phyloP scores from a whole-genome alignment of 2,797 vertebrate species.

The Erithacus rubecula region DNA sequence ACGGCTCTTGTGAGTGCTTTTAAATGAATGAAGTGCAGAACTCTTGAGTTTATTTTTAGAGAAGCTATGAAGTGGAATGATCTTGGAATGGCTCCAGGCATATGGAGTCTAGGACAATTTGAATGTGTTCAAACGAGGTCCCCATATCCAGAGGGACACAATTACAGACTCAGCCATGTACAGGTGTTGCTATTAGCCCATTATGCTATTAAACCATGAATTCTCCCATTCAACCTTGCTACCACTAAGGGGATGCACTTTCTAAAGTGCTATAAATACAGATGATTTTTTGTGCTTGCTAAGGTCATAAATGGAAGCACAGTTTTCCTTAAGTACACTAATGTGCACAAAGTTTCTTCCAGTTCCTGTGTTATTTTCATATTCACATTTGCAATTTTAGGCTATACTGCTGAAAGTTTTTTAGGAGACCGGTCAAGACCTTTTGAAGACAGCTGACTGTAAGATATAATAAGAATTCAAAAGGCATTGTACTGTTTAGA shows the following conservation, averaged over 20 bases:
- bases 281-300: slow-evolving; percentile 8
- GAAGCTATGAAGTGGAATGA: slow-evolving; percentile 8
- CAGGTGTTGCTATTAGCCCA: background rate
- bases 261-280: slow-evolving; percentile 5
- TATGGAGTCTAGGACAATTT: background rate
- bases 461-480: background rate
- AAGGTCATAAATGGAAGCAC: background rate
- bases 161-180: slow-evolving; percentile 11
- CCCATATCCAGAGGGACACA: slow-evolving; percentile 38
- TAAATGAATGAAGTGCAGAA: background rate
- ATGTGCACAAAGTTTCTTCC: background rate
- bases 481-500: background rate
- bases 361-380: background rate
- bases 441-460: background rate
- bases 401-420: background rate
- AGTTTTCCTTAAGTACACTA: background rate
- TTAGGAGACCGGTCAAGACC: background rate
- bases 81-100: slow-evolving; percentile 36
- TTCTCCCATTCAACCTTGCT: slow-evolving; percentile 10
- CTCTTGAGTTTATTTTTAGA: slow-evolving; percentile 28
- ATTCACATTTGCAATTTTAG: background rate
- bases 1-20: background rate
- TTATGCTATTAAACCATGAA: background rate
- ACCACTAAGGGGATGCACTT: background rate
- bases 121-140: background rate